phyloP scores from a whole-genome alignment of 2,113 vertebrate species.

The Catharus bicknelli region DNA sequence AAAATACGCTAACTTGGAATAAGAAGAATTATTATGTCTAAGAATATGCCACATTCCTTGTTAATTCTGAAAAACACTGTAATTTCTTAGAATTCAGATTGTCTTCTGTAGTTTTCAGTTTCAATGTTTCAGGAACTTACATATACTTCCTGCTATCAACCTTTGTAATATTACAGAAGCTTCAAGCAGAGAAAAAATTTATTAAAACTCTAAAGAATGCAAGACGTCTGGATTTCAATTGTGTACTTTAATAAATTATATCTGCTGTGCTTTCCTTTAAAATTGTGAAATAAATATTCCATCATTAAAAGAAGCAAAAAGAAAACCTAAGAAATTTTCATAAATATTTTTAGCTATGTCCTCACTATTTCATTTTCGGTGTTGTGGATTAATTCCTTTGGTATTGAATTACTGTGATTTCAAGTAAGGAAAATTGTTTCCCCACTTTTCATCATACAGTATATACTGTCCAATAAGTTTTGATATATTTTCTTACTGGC shows the following conservation, averaged over 20 bases:
- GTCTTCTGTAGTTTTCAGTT: neutral
- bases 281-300: neutral
- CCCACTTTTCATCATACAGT: neutral
- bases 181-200: neutral
- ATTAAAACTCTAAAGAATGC: neutral
- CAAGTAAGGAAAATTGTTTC: neutral
- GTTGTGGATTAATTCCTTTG: neutral
- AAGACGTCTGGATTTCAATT: neutral
- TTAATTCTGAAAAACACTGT: neutral
- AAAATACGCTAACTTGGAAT: neutral
- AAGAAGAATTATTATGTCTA: neutral
- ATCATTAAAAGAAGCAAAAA: neutral
- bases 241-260: neutral
- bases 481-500: neutral
- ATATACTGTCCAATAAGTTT: neutral
- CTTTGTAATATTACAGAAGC: neutral
- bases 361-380: rapidly evolving
- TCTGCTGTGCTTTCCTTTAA: neutral
- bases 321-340: rapidly evolving
- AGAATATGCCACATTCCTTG: neutral
- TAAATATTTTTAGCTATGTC: neutral
- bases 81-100: neutral
- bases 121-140: neutral
- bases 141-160: neutral
- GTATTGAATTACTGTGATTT: neutral